phyloP scores from a whole-genome alignment of 2,113 vertebrate genomes.

The Martes martes region DNA sequence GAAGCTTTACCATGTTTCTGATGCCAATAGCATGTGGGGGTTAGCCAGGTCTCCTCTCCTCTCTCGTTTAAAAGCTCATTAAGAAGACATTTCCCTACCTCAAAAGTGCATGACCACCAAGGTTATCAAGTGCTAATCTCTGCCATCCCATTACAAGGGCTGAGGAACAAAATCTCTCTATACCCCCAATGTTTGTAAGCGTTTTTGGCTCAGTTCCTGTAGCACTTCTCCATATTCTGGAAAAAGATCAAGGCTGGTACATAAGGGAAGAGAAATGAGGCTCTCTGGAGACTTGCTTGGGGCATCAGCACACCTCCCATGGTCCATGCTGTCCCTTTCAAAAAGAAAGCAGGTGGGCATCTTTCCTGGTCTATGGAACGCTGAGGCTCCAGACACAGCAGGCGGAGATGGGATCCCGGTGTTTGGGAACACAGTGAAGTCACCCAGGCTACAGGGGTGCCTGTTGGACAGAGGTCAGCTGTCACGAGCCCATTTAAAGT shows the following conservation, averaged over 20 bases:
- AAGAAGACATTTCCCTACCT: slow-evolving; percentile 69
- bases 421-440: slow-evolving; percentile 74
- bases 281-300: not conserved
- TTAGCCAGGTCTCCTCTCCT: not conserved
- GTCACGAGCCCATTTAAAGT: slow-evolving; percentile 55
- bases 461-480: slow-evolving; percentile 66
- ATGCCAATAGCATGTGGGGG: slow-evolving; percentile 62
- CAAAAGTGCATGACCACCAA: slow-evolving; percentile 47
- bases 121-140: slow-evolving; percentile 65
- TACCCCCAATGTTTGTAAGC: not conserved
- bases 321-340: not conserved
- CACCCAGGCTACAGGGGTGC: slow-evolving; percentile 62
- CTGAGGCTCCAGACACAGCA: not conserved
- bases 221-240: not conserved
- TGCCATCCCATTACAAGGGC: slow-evolving; percentile 43
- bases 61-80: slow-evolving; percentile 72
- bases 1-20: slow-evolving; percentile 55
- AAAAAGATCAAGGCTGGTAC: not conserved
- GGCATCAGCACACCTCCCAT: not conserved
- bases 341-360: not conserved
- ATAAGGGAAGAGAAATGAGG: not conserved
- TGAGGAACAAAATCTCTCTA: slow-evolving; percentile 50
- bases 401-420: slow-evolving; percentile 44
- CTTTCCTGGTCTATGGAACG: not conserved
- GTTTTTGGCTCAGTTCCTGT: not conserved